These are phyloP conservation scores for Cydia fagiglandana DNA, from an alignment of 1,140 invertebrate species.

Conservation along the genomic window DNA sequence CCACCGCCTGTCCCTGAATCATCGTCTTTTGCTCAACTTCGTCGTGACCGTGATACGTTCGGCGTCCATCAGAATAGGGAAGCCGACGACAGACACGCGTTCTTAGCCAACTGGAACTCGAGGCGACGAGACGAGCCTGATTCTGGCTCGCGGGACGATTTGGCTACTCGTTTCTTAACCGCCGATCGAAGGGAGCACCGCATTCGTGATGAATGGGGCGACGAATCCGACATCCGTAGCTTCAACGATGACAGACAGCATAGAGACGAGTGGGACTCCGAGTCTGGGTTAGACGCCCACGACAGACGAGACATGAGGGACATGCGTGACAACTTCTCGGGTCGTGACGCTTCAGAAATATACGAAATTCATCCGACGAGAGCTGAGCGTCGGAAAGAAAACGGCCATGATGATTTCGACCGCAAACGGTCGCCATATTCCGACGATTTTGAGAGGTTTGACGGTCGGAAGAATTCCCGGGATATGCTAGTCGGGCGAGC, in stretches of 20 bases:
- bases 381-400: conserved; percentile 62
- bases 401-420: conserved; percentile 61
- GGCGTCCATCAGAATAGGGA: conserved; percentile 82
- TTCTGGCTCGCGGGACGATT: conserved; percentile 56
- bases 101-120: conserved; percentile 84
- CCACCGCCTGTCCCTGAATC: conserved; percentile 61
- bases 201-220: conserved; percentile 71
- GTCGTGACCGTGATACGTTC: conserved; percentile 83
- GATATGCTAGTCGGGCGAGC: conserved; percentile 74
- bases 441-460: conserved; percentile 72
- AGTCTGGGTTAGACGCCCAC: conserved; percentile 76
- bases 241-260: conserved; percentile 68
- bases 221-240: conserved; percentile 72
- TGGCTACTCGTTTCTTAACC: conserved; percentile 70
- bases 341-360: conserved; percentile 73
- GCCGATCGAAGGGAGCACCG: conserved; percentile 60
- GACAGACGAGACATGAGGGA: conserved; percentile 49
- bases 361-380: conserved; percentile 72
- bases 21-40: conserved; percentile 86
- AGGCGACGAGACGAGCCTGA: conserved; percentile 79
- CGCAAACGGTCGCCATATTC: conserved; percentile 62
- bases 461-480: conserved; percentile 73
- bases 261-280: conserved; percentile 80
- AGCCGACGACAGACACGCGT: conserved; percentile 80
- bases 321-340: conserved; percentile 57